Conservation (phyloP, 2,797 vertebrate species). For the Protosalanx chinensis region DNA sequence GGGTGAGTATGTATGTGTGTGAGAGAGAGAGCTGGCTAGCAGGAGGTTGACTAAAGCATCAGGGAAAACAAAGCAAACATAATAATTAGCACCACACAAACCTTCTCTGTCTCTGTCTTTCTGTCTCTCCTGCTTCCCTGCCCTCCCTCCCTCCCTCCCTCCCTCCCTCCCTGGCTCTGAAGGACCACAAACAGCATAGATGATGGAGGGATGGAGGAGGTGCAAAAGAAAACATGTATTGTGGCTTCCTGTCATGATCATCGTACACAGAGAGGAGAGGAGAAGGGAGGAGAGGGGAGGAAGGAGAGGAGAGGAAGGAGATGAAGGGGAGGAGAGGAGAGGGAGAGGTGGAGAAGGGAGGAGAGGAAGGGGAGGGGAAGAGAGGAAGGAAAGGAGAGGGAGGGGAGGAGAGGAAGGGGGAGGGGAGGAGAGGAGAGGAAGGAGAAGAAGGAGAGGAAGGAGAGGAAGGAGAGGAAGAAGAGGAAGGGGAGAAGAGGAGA, state of each 20-base stretch:
- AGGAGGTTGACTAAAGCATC: not conserved
- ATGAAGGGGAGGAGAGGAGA: too few relatives aligned
- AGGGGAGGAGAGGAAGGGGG: too few relatives aligned
- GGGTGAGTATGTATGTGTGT: constrained; percentile 16
- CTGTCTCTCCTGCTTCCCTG: not conserved
- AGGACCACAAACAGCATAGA: not conserved
- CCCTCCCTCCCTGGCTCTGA: constrained; percentile 16
- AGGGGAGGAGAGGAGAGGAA: too few relatives aligned
- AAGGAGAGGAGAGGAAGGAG: too few relatives aligned
- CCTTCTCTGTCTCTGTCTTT: constrained; percentile 28
- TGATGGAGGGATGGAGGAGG: not conserved
- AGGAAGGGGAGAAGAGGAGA: too few relatives aligned
- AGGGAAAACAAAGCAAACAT: constrained; percentile 17
- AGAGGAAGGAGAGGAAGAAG: too few relatives aligned
- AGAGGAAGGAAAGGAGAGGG: too few relatives aligned
- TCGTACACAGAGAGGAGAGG: not conserved
- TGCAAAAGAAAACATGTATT: not conserved
- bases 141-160: constrained; percentile 19
- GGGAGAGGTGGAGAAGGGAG: too few relatives aligned
- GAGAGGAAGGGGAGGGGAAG: too few relatives aligned
- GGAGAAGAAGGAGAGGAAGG: too few relatives aligned
- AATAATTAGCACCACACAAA: constrained; percentile 32
- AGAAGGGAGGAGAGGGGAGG: too few relatives aligned
- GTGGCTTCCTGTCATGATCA: not conserved
- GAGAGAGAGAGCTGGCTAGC: not conserved